phyloP scores from a whole-genome alignment of 2,888 invertebrate species.

The Uloborus plumipes region DNA sequence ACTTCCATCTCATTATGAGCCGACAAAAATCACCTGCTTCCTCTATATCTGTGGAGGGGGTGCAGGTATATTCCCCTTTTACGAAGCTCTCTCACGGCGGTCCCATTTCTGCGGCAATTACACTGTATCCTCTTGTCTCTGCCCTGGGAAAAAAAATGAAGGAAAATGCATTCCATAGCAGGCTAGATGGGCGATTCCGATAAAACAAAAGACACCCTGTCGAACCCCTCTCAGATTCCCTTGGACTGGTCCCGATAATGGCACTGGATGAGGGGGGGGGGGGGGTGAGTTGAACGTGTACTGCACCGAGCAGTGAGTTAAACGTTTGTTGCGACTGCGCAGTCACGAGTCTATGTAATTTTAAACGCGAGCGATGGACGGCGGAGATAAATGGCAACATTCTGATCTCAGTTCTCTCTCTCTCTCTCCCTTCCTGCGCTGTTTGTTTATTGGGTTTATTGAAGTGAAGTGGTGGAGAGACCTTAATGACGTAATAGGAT shows the following conservation, averaged over 20 bases:
- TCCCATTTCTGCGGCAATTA: constrained; percentile 36
- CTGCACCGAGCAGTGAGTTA: constrained; percentile 37
- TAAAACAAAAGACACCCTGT: constrained; percentile 53
- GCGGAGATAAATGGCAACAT: constrained; percentile 4
- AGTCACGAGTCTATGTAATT: constrained; percentile 59
- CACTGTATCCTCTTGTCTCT: constrained; percentile 38
- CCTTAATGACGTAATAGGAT: constrained; percentile 37
- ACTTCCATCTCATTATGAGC: no score
- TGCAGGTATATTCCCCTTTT: neutral
- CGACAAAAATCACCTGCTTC: no score
- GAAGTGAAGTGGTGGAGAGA: constrained; percentile 17
- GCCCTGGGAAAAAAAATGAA: constrained; percentile 8
- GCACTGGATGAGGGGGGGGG: no score
- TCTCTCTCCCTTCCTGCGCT: constrained; percentile 17
- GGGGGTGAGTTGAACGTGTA: constrained; percentile 5
- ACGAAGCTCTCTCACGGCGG: constrained; percentile 32
- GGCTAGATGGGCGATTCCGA: constrained; percentile 33
- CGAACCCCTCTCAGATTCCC: no score
- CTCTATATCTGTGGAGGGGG: no score
- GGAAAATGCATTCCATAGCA: constrained; percentile 28
- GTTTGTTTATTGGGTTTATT: constrained; percentile 31
- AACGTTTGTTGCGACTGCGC: constrained; percentile 49
- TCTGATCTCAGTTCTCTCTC: constrained; percentile 16
- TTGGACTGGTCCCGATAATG: no score
- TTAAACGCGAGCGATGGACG: constrained; percentile 47